A percentile compares a stretch with the other conserved stretches of the same genome.
Evolutionary conservation across 2,797 vertebrate genomes (phyloP).

Genomic region (Anguilla anguilla): DNA sequence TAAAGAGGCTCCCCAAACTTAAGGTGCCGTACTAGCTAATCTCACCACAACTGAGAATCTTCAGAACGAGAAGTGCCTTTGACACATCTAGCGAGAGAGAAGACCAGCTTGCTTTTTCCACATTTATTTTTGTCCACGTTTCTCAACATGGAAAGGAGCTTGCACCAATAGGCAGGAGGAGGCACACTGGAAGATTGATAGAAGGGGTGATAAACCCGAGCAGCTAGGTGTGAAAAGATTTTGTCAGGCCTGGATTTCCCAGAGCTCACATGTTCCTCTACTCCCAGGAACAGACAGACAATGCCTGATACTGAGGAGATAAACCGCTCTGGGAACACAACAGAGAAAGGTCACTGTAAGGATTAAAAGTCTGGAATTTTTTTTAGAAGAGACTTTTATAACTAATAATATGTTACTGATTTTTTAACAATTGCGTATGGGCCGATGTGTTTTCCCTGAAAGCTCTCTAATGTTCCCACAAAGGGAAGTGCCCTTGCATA

Average conservation of each 20-base stretch:
- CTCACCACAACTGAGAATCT: not conserved
- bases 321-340: conserved; percentile 8
- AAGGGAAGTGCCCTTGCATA: not conserved
- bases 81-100: not conserved
- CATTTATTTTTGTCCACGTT: not conserved
- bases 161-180: not conserved
- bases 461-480: not conserved
- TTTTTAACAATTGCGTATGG: not conserved
- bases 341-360: not conserved
- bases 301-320: conserved; percentile 14
- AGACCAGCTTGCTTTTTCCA: not conserved
- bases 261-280: conserved; percentile 11
- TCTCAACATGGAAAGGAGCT: not conserved
- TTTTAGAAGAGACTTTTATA: not conserved
- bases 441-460: not conserved
- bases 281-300: not conserved
- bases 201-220: conserved; percentile 38
- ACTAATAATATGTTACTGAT: not conserved
- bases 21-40: conserved; percentile 76
- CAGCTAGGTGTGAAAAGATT: conserved; percentile 32
- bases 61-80: not conserved
- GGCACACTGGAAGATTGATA: not conserved
- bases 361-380: not conserved
- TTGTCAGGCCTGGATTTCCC: conserved; percentile 34
- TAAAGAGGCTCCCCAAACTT: conserved; percentile 95